Evolutionary conservation across 2,113 vertebrate species (phyloP), one percentile per base, ranked within the genome.

Genomic region (Neoarius graeffei): DNA sequence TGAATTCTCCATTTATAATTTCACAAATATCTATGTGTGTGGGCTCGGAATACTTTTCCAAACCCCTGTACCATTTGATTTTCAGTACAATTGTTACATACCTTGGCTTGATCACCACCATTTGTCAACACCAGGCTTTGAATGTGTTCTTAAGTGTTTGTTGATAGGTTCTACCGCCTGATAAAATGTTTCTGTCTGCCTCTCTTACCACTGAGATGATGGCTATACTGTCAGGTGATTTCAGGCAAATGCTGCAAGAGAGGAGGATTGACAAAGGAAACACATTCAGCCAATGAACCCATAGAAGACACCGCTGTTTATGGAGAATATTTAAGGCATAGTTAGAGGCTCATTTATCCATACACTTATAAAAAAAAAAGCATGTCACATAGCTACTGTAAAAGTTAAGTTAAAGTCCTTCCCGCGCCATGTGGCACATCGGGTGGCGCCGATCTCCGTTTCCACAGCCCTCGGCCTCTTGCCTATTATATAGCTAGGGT

Each of bases 241-340:
- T 88, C 83, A 71, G 54, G 79, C 27, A 48, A 42, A 57, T 48
- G 64, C 81, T 90, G 88, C 89, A 85, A 82, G 42, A 86, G 80
- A 79, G 77, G 60, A 52, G 89, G 85, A 87, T 90, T 92, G 86
- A 86, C 62, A 67, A 79, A 56, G 50, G 85, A 80, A 81, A 52
- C 79, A 66, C 76, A 73, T 87, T 85, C 83, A 85, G 87, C 88
- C 85, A 69, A 25, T 35, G 79, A 84, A 86, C 87, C 87, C 77
- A 86, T 82, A 90, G 88, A 27, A 81, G 83, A 27, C 35, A 19
- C 66, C 17, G 83, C 85, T 83, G 27, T 90, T 89, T 85, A 89
- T 85, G 48, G 42, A 90, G 57, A 60, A 80, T 82, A 60, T 71
- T 84, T 76, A 82, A 88, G 64, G 54, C 42, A 77, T 84, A 56